These are phyloP conservation scores for Phocides pigmalion DNA, from an alignment of 1,140 invertebrate genomes.

Conservation along the genomic window DNA sequence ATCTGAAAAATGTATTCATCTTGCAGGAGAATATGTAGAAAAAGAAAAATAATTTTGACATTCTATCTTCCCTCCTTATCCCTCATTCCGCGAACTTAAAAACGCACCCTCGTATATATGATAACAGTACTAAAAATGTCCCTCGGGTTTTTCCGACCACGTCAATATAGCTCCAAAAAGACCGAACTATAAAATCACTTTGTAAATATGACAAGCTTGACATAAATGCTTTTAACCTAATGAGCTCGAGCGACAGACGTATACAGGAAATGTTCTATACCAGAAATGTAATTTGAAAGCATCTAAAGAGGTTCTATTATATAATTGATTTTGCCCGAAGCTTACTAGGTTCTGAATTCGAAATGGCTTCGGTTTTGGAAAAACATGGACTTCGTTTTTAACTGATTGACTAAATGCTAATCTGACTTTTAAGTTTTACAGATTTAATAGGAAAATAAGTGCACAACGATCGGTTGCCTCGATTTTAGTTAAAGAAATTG, in stretches of 20 bases:
- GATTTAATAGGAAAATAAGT: no score
- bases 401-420: no score
- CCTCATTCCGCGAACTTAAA: no score
- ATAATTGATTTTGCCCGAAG: slow-evolving; percentile 14
- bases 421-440: no score
- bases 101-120: no score
- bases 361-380: neutral
- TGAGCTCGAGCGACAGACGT: neutral
- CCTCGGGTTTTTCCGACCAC: neutral
- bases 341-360: neutral
- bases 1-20: no score
- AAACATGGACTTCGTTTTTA: no score
- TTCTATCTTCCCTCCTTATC: no score
- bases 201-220: slow-evolving; percentile 12
- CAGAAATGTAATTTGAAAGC: slow-evolving; percentile 21
- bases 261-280: slow-evolving; percentile 9
- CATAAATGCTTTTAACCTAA: slow-evolving; percentile 19
- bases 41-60: no score
- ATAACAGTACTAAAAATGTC: neutral
- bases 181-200: slow-evolving; percentile 7
- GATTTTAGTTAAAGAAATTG: no score
- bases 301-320: slow-evolving; percentile 18
- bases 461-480: no score
- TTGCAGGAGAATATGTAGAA: no score
- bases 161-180: neutral